A percentile compares a stretch with the other conserved stretches of the same genome.
These are phyloP conservation scores for Aphidius gifuensis DNA, from an alignment of 1,140 invertebrate genomes.

Conservation along the genomic window DNA sequence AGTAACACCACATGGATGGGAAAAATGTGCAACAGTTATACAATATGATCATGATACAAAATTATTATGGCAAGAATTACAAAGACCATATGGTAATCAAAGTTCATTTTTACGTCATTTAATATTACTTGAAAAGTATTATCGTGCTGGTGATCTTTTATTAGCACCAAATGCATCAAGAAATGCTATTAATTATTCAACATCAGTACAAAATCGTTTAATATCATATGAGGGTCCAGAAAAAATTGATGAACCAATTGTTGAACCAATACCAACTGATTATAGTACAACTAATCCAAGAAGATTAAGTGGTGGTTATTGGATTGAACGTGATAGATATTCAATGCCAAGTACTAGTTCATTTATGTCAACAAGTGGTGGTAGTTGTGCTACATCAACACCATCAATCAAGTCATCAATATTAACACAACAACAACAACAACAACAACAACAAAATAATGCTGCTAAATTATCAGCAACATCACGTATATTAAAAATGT, in stretches of 20 bases:
- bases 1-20: constrained; percentile 75
- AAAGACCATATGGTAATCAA: constrained; percentile 80
- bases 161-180: constrained; percentile 69
- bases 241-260: constrained; percentile 49
- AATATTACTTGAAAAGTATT: constrained; percentile 76
- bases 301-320: constrained; percentile 43
- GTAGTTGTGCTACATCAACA: constrained; percentile 2
- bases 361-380: constrained; percentile 2
- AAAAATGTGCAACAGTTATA: constrained; percentile 72
- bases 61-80: constrained; percentile 73
- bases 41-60: constrained; percentile 81
- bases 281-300: constrained; percentile 35
- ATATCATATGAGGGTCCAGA: constrained; percentile 66
- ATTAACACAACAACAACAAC: constrained; percentile 5
- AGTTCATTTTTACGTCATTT: constrained; percentile 79
- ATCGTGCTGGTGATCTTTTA: constrained; percentile 68
- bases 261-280: constrained; percentile 41
- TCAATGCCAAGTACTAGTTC: constrained; percentile 24
- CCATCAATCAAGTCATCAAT: constrained; percentile 11
- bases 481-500: constrained; percentile 40
- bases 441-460: constrained; percentile 24
- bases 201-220: constrained; percentile 73
- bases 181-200: constrained; percentile 73
- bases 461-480: constrained; percentile 35
- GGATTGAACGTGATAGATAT: constrained; percentile 39